These are phyloP conservation scores for Sinocyclocheilus anshuiensis DNA, from an alignment of 2,113 vertebrate genomes.

Conservation along the genomic window DNA sequence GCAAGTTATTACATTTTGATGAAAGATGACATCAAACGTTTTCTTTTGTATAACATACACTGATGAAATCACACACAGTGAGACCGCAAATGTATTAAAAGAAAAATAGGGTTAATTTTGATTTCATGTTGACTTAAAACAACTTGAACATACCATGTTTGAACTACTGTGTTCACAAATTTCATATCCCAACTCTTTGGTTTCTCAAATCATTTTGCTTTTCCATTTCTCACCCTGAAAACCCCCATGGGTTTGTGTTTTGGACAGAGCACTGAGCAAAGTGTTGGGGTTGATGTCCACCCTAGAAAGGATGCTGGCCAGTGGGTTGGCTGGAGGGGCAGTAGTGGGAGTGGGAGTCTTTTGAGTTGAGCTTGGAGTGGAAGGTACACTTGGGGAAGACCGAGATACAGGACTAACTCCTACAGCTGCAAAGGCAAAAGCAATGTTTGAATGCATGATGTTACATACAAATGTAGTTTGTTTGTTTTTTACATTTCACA, in stretches of 20 bases:
- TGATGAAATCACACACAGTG: neutral
- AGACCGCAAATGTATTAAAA: neutral
- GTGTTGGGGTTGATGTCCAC: constrained; percentile 90
- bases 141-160: neutral
- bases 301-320: constrained; percentile 89
- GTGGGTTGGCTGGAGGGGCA: constrained; percentile 75
- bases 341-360: constrained; percentile 68
- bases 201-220: neutral
- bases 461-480: neutral
- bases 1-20: neutral
- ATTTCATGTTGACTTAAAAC: constrained; percentile 6
- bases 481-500: neutral
- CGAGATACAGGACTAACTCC: constrained; percentile 80
- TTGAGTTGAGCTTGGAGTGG: constrained; percentile 66
- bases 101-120: neutral
- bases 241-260: constrained; percentile 82
- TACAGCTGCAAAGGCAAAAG: constrained; percentile 48
- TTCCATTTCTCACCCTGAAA: constrained; percentile 80
- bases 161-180: neutral
- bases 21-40: neutral
- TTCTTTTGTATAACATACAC: neutral
- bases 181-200: neutral
- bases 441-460: neutral
- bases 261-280: constrained; percentile 88
- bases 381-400: constrained; percentile 77